Percentiles rank a stretch among this genome's conserved stretches.
phyloP scores from a whole-genome alignment of 2,113 vertebrate species.

The Albula goreensis region DNA sequence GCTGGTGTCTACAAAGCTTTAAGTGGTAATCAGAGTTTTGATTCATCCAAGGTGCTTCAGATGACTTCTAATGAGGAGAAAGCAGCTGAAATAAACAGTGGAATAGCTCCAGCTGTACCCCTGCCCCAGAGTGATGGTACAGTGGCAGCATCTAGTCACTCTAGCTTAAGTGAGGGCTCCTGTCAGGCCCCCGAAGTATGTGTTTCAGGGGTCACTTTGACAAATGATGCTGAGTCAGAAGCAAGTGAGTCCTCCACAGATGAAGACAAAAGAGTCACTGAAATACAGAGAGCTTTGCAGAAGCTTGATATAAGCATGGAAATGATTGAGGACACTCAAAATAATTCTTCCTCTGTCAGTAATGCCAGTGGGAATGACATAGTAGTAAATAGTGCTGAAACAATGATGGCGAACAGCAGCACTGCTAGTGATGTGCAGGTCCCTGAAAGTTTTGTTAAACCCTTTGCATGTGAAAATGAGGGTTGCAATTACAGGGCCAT shows the following conservation, averaged over 20 bases:
- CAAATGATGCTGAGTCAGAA: conserved; percentile 53
- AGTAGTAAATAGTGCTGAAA: conserved; percentile 44
- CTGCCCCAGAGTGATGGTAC: conserved; percentile 58
- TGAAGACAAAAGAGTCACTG: conserved; percentile 73
- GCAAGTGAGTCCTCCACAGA: conserved; percentile 56
- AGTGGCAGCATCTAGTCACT: conserved; percentile 49
- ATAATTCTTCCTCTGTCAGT: not conserved
- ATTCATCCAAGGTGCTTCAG: conserved; percentile 35
- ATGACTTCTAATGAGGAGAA: conserved; percentile 17
- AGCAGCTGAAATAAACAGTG: conserved; percentile 40
- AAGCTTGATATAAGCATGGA: conserved; percentile 80
- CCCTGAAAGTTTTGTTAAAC: conserved; percentile 73
- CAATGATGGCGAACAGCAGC: conserved; percentile 63
- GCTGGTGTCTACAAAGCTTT: conserved; percentile 32
- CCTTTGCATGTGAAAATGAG: conserved; percentile 81
- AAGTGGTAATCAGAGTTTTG: conserved; percentile 25
- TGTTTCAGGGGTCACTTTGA: conserved; percentile 31
- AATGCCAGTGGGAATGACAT: conserved; percentile 26
- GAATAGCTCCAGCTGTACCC: conserved; percentile 13
- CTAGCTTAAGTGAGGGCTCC: conserved; percentile 46
- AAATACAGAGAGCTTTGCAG: conserved; percentile 82
- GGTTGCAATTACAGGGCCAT: conserved; percentile 84
- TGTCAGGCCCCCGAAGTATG: conserved; percentile 19
- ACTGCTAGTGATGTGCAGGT: conserved; percentile 59
- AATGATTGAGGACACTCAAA: conserved; percentile 40